Evolutionary conservation across 2,797 vertebrate genomes (phyloP).

Genomic region (Microchirus variegatus): DNA sequence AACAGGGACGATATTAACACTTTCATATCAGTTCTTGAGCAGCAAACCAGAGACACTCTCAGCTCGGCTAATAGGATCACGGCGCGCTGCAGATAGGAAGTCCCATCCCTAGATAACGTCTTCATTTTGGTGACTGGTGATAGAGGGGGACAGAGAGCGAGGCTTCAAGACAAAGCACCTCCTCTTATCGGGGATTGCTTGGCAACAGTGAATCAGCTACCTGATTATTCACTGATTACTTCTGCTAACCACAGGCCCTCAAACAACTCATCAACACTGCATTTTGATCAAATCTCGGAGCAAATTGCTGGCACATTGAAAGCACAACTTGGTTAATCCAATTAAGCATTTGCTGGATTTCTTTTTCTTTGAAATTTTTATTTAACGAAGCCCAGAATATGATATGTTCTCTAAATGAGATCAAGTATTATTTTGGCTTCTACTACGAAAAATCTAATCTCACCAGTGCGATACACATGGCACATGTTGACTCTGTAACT

Average conservation of each 20-base stretch:
- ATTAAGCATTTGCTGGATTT: conserved; percentile 61
- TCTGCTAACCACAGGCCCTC: conserved; percentile 60
- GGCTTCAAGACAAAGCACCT: conserved; percentile 75
- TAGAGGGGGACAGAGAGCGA: conserved; percentile 49
- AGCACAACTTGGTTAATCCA: conserved; percentile 73
- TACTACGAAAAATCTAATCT: conserved; percentile 16
- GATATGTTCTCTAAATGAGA: conserved; percentile 45
- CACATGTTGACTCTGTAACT: background rate
- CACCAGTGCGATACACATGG: background rate
- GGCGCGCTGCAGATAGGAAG: conserved; percentile 52
- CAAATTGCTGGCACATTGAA: conserved; percentile 55
- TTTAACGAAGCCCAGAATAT: conserved; percentile 1
- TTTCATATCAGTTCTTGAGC: conserved; percentile 43
- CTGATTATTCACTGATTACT: conserved; percentile 76
- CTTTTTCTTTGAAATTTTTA: conserved; percentile 5
- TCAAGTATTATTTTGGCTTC: conserved; percentile 34
- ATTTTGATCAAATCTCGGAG: conserved; percentile 74
- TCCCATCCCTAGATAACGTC: conserved; percentile 58
- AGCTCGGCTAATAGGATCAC: conserved; percentile 53
- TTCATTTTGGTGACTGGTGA: conserved; percentile 51
- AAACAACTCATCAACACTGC: conserved; percentile 68
- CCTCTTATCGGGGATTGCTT: conserved; percentile 81
- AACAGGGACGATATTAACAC: conserved; percentile 35
- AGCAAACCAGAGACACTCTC: conserved; percentile 25
- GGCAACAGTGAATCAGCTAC: conserved; percentile 73